phyloP scores from a whole-genome alignment of 2,113 vertebrate genomes.

The Empidonax alnorum region DNA sequence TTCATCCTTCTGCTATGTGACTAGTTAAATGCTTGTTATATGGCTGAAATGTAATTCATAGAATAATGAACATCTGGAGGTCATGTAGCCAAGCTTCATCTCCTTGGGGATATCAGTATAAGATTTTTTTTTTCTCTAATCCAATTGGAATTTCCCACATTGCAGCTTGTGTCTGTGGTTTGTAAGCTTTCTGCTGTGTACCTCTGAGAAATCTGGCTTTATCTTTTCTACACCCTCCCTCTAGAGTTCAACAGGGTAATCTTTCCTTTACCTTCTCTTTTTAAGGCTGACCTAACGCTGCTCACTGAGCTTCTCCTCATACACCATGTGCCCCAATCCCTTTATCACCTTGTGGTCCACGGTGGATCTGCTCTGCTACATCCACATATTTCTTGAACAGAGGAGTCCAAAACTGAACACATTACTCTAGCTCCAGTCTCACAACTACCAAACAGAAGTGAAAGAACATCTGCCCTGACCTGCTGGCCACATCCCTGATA shows the following conservation, averaged over 20 bases:
- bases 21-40: neutral
- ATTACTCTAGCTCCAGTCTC: neutral
- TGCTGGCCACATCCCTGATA: neutral
- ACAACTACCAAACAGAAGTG: neutral
- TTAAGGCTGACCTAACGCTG: neutral
- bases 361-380: accelerated
- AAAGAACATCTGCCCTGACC: neutral
- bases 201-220: neutral
- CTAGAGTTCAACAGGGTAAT: neutral
- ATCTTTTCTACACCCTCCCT: neutral
- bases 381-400: neutral
- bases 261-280: neutral
- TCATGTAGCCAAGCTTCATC: neutral
- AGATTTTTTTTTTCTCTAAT: neutral
- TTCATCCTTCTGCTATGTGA: neutral
- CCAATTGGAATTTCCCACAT: neutral
- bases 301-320: neutral
- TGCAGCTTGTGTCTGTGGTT: neutral
- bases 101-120: neutral
- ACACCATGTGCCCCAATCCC: no score
- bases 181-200: neutral
- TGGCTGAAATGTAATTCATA: neutral
- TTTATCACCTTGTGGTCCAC: neutral
- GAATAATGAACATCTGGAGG: neutral
- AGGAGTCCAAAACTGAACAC: neutral